These are phyloP conservation scores for Heteractis magnifica DNA, from an alignment of 92 coral and sea anemone genomes.

Conservation along the genomic window DNA sequence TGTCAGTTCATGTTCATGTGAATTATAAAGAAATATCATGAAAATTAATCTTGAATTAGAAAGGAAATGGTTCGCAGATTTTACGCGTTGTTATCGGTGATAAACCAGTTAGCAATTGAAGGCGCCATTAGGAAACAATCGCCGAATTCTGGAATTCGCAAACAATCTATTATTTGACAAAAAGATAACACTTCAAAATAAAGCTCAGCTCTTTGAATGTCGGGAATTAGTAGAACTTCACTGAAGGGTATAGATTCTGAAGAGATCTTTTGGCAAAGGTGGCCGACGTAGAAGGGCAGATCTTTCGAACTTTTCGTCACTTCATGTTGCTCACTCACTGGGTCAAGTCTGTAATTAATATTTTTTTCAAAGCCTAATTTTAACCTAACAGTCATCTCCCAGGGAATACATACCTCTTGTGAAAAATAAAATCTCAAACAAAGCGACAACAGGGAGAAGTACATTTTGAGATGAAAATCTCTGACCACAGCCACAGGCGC, in stretches of 20 bases:
- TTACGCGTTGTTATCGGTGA: conserved; percentile 9
- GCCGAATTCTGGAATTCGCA: conserved; percentile 20
- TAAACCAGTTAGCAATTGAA: conserved; percentile 27
- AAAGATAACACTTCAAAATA: neutral
- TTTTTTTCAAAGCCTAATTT: neutral
- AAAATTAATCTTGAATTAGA: neutral
- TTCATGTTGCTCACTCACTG: conserved; percentile 13
- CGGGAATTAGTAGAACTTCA: neutral
- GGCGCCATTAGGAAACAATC: conserved; percentile 24
- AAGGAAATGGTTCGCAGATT: conserved; percentile 36
- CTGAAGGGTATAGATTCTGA: neutral
- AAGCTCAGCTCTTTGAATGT: neutral
- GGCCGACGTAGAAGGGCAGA: conserved; percentile 21
- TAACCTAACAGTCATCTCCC: neutral
- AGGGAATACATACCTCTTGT: neutral
- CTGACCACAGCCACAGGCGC: conserved; percentile 13
- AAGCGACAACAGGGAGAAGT: neutral
- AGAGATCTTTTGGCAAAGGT: neutral
- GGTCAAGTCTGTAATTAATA: conserved; percentile 8
- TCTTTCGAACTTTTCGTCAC: conserved; percentile 29
- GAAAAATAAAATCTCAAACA: neutral
- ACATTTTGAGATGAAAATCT: conserved; percentile 6
- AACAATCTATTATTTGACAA: conserved; percentile 7
- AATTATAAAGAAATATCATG: neutral
- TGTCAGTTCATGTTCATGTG: neutral